A percentile compares a stretch with the other conserved stretches of the same genome.
These are phyloP conservation scores for Diphyllodes magnificus DNA, from an alignment of 2,113 vertebrate genomes.

Conservation along the genomic window DNA sequence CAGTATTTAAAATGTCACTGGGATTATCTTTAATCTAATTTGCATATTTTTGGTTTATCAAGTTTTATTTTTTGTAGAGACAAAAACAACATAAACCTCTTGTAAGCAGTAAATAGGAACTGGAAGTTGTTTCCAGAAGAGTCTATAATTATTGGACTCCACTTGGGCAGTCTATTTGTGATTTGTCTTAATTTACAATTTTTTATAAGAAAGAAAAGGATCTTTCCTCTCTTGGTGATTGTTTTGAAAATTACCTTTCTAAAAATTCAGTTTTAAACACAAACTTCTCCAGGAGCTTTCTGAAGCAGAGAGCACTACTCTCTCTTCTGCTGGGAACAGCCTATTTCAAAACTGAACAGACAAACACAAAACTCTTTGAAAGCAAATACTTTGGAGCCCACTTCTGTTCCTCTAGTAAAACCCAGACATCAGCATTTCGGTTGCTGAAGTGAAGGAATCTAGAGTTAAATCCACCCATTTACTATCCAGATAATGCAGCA, in stretches of 20 bases:
- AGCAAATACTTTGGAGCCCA: not conserved
- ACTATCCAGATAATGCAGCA: not conserved
- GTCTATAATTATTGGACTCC: not conserved
- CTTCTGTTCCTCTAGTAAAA: not conserved
- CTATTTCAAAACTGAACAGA: not conserved
- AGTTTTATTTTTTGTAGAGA: not conserved
- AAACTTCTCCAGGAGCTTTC: not conserved
- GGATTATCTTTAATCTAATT: not conserved
- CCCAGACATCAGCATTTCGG: accelerated
- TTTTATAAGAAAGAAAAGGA: not conserved
- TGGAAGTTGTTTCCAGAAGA: not conserved
- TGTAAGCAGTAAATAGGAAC: not conserved
- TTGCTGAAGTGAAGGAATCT: not conserved
- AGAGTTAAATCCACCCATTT: not conserved
- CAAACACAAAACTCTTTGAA: not conserved
- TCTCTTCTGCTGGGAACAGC: not conserved
- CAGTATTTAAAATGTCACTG: not conserved
- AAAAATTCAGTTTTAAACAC: not conserved
- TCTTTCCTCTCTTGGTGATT: not conserved
- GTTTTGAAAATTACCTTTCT: not conserved
- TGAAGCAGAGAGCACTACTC: not conserved
- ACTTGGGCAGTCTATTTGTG: not conserved
- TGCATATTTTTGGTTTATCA: not conserved
- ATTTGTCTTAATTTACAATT: not conserved
- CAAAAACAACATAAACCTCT: not conserved